Conservation (phyloP, 1,140 invertebrate species). For the Goniozus legneri region DNA sequence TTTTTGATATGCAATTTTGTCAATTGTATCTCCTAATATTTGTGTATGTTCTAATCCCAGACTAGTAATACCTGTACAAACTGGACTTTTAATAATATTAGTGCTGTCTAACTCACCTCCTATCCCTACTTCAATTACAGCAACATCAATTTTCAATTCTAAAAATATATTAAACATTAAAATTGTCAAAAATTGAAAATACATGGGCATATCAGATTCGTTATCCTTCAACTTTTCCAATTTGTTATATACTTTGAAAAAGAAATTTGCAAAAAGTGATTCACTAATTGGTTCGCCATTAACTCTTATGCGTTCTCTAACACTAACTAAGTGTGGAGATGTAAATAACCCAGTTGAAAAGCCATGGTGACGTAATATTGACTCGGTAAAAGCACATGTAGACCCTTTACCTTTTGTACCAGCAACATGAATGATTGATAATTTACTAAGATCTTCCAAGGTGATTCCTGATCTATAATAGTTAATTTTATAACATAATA, state of each 20-base stretch:
- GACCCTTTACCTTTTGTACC: slow-evolving; percentile 97
- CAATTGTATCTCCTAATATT: slow-evolving; percentile 79
- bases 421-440: slow-evolving; percentile 89
- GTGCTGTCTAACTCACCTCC: slow-evolving; percentile 94
- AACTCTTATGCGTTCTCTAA: slow-evolving; percentile 89
- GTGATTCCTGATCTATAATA: slow-evolving; percentile 62
- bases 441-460: slow-evolving; percentile 60
- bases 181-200: slow-evolving; percentile 92
- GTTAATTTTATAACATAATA: slow-evolving; percentile 3
- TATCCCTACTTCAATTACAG: slow-evolving; percentile 95
- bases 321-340: slow-evolving; percentile 91
- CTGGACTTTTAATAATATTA: slow-evolving; percentile 80
- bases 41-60: slow-evolving; percentile 88
- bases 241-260: slow-evolving; percentile 77
- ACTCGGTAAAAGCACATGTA: slow-evolving; percentile 90
- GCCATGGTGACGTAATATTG: slow-evolving; percentile 81
- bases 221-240: slow-evolving; percentile 57
- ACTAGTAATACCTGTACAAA: slow-evolving; percentile 86
- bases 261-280: slow-evolving; percentile 73
- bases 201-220: slow-evolving; percentile 80
- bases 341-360: slow-evolving; percentile 92
- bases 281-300: slow-evolving; percentile 77
- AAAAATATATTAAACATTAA: slow-evolving; percentile 89
- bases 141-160: slow-evolving; percentile 84
- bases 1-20: slow-evolving; percentile 92